Base-by-base conservation (phyloP, 2,113 vertebrate genomes). In the Smithornis capensis region DNA sequence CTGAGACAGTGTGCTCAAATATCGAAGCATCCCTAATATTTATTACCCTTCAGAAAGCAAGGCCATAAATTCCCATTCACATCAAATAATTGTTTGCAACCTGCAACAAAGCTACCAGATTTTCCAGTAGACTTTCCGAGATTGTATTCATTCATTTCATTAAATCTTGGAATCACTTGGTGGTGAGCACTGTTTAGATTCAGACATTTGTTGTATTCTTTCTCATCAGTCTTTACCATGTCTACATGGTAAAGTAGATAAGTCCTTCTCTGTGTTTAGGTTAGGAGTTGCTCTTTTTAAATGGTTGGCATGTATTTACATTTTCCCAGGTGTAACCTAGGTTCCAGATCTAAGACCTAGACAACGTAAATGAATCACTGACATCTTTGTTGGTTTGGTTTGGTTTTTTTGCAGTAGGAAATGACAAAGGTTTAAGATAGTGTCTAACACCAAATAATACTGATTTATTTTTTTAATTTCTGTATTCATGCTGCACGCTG, bases 11-110 rank as follows among this genome's bases (percentile, higher is more conserved):
- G 0, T 83, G 64, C 86, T 96, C 89, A 84, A 92, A 89, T 95
- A 97, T 96, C 91, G 89, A 96, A 97, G 80, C 38, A n/a, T 59
- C 55, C 16, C 19, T 70, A 23, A 14, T 47, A 35, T 92, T 95
- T 96, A 90, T 90, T 92, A 67, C 86, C 64, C 33, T 52, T 52
- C 59, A 78, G 90, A 89, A 92, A 86, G 33, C 15, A 70, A 78
- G 56, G 42, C 64, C 3, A 4, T 94, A 70, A 93, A 94, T 96
- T 90, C 50, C 86, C 33, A 22, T 53, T 92, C 35, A 71, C 9
- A 6, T 14, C 2, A 16, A 90, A 83, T 68, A 83, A 59, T 67
- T 90, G 55, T 74, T 88, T 86, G 88, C 78, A 78, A 83, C 50
- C 47, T 83, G 56, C 73, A 70, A 83, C 63, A 78, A 87, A 95